Percentiles rank a stretch among this genome's conserved stretches.
Conservation (phyloP, 2,797 vertebrate species). For the Cynopterus sphinx region DNA sequence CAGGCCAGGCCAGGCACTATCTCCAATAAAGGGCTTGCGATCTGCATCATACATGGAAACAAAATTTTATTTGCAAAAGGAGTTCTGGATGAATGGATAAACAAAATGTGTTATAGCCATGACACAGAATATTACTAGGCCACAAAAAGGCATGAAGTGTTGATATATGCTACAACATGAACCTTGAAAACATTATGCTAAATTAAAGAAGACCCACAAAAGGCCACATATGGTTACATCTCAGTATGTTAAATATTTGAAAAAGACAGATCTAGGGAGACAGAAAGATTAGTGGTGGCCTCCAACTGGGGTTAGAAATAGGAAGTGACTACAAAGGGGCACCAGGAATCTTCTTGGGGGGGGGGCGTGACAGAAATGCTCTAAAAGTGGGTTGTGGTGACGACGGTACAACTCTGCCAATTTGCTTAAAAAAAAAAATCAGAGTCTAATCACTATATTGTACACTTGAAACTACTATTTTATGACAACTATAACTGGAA, state of each 20-base stretch:
- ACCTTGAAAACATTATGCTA: neutral
- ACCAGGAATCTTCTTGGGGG: neutral
- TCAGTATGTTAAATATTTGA: neutral
- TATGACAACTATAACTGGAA: too few relatives aligned
- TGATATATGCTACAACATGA: neutral
- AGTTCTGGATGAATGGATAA: neutral
- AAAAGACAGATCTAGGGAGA: neutral
- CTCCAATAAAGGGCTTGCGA: neutral
- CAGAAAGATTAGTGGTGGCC: neutral
- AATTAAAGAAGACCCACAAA: neutral
- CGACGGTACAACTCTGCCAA: neutral
- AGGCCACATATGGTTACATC: neutral
- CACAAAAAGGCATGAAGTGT: neutral
- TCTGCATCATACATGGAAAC: neutral
- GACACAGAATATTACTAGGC: neutral
- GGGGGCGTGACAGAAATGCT: neutral
- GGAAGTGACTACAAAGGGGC: neutral
- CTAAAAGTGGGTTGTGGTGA: neutral
- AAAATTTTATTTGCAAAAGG: neutral
- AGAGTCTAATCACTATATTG: too few relatives aligned
- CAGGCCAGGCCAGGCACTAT: fast-evolving
- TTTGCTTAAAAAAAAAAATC: neutral
- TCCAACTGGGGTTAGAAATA: neutral
- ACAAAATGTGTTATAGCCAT: neutral
- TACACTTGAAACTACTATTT: too few relatives aligned